These are phyloP conservation scores for Epinotia nisella DNA, from an alignment of 2,888 invertebrate genomes.

Conservation along the genomic window DNA sequence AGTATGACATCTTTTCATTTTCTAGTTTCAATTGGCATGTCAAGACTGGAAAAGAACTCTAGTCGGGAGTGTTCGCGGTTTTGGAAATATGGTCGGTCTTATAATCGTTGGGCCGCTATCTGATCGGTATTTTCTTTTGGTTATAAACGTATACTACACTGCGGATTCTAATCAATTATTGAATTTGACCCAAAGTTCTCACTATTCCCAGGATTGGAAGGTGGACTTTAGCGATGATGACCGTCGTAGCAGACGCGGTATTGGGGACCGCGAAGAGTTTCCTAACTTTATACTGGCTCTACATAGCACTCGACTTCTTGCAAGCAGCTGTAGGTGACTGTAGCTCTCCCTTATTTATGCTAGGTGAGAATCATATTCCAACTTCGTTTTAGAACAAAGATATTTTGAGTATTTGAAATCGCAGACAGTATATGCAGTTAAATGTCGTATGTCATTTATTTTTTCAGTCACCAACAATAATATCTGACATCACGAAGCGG, in stretches of 20 bases:
- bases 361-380: slow-evolving; percentile 47
- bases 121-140: slow-evolving; percentile 78
- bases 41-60: slow-evolving; percentile 87
- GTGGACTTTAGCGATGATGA: slow-evolving; percentile 52
- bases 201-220: slow-evolving; percentile 51
- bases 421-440: too few species aligned
- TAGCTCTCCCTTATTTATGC: slow-evolving; percentile 59
- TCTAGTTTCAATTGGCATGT: slow-evolving; percentile 85
- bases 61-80: slow-evolving; percentile 87
- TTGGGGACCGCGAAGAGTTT: slow-evolving; percentile 55
- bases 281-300: slow-evolving; percentile 64
- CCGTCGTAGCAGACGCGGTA: slow-evolving; percentile 52
- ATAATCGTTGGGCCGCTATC: slow-evolving; percentile 86
- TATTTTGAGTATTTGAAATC: too few species aligned
- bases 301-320: slow-evolving; percentile 67
- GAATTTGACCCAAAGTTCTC: slow-evolving; percentile 61
- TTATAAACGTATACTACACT: too few species aligned
- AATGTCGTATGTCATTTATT: slow-evolving; percentile 10
- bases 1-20: slow-evolving; percentile 18
- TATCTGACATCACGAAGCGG: too few species aligned
- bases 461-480: background rate
- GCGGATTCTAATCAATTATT: too few species aligned
- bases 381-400: too few species aligned
- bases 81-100: slow-evolving; percentile 87
- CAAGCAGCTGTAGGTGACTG: slow-evolving; percentile 72